Conservation (phyloP, 2,888 invertebrate genomes). For the Frankliniella intonsa region DNA sequence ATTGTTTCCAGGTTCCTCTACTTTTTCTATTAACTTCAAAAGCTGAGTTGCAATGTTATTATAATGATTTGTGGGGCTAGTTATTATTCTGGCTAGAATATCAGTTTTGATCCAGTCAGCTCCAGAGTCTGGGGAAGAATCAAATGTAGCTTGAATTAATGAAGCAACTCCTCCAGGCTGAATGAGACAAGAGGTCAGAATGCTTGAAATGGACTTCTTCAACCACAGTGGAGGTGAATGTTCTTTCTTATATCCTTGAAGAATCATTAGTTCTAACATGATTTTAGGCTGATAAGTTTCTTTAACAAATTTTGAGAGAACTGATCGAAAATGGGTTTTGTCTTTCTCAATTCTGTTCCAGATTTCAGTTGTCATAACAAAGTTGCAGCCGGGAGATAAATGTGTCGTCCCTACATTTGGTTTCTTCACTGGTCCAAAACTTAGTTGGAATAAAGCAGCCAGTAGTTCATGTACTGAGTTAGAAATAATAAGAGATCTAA, state of each 20-base stretch:
- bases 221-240: conserved; percentile 57
- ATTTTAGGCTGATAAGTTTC: conserved; percentile 58
- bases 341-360: conserved; percentile 52
- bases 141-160: conserved; percentile 61
- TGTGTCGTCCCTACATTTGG: conserved; percentile 45
- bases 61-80: conserved; percentile 45
- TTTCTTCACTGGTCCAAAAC: conserved; percentile 61
- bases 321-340: conserved; percentile 50
- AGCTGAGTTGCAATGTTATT: conserved; percentile 44
- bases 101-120: conserved; percentile 64
- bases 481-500: conserved; percentile 55
- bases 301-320: conserved; percentile 52
- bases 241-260: conserved; percentile 49
- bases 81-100: conserved; percentile 60
- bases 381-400: conserved; percentile 37
- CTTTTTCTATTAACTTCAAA: conserved; percentile 31
- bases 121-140: conserved; percentile 54
- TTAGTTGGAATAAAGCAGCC: conserved; percentile 63
- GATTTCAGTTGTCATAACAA: conserved; percentile 55
- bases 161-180: conserved; percentile 60
- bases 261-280: conserved; percentile 64
- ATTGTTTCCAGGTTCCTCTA: conserved; percentile 28
- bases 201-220: conserved; percentile 55
- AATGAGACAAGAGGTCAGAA: conserved; percentile 57
- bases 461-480: conserved; percentile 58